Conservation (phyloP, 2,888 invertebrate species). For the Eretmocerus hayati region DNA sequence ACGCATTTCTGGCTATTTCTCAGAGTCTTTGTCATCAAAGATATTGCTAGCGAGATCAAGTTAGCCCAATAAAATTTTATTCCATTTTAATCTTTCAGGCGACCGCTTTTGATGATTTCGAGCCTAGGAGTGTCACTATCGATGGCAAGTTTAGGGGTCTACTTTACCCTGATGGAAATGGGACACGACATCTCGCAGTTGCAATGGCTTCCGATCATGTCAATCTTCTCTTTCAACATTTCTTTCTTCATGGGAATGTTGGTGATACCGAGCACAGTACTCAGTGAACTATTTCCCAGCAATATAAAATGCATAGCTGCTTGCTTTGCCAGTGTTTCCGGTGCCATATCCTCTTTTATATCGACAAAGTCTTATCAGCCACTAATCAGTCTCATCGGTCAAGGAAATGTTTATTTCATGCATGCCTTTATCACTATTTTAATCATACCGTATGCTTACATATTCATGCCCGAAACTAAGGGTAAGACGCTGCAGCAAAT, state of each 20-base stretch:
- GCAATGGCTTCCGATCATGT: conserved; percentile 9
- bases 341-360: conserved; percentile 32
- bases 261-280: conserved; percentile 32
- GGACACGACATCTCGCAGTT: conserved; percentile 4
- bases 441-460: conserved; percentile 13
- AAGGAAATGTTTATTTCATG: conserved; percentile 32
- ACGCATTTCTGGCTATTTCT: too few relatives aligned
- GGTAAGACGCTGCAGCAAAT: conserved; percentile 33
- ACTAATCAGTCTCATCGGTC: conserved; percentile 26
- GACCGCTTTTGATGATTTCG: conserved; percentile 31
- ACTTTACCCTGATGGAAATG: conserved; percentile 22
- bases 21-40: too few relatives aligned
- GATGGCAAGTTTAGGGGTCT: conserved; percentile 16
- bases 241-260: conserved; percentile 22
- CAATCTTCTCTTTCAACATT: conserved; percentile 18
- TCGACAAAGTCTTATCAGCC: conserved; percentile 33
- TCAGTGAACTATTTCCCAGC: conserved; percentile 35
- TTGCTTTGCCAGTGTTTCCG: conserved; percentile 28
- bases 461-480: conserved; percentile 34
- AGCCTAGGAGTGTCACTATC: conserved; percentile 29
- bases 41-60: background rate
- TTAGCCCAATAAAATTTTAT: background rate
- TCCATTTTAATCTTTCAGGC: conserved; percentile 15
- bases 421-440: conserved; percentile 26
- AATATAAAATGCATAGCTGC: conserved; percentile 33